Evolutionary conservation across 2,797 vertebrate genomes (phyloP), one percentile per base, ranked within the genome.

Genomic region (Falco cherrug): DNA sequence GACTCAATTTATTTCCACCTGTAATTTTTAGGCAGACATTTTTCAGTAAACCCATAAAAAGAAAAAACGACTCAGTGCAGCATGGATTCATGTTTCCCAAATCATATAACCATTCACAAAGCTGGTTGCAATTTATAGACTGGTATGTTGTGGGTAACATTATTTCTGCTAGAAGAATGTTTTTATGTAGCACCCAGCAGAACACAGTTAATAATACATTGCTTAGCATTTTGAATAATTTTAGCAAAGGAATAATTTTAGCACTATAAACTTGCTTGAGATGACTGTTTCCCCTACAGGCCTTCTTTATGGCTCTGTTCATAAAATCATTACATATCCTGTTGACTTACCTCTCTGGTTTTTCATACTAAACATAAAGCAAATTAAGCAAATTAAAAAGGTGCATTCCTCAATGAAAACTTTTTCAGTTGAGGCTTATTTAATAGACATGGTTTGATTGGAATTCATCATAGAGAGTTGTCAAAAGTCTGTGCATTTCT

Each of bases 211-310:
- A 96, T 96, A 98, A 97, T 76, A 73, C 70, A 73, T 90, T 87
- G 47, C 47, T 97, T 94, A 97, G n/a, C 84, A 84, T 97, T 97
- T 94, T 97, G 94, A 97, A 96, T 97, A 96, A 96, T 97, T 97
- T 96, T 84, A 96, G 68, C 80, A 94, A 84, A 98, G 79, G 74
- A 95, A 95, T 97, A 51, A 94, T 95, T 97, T 96, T 69, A 94
- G 11, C 64, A 76, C 93, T 74, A 92, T 94, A 95, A 97, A 94
- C 64, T 95, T 93, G 28, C 64, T 59, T 39, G 24, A 78, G 48
- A 88, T 33, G 45, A 85, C 53, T 70, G 4, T 61, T 57, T 78
- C 48, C 69, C 68, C 56, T 71, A 43, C 21, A 83, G 89, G 84
- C 28, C 16, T 83, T 69, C 48, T 94, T 96, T 93, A 96, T 70